These are phyloP conservation scores for Podargus strigoides DNA, from an alignment of 2,797 vertebrate species.

Conservation along the genomic window DNA sequence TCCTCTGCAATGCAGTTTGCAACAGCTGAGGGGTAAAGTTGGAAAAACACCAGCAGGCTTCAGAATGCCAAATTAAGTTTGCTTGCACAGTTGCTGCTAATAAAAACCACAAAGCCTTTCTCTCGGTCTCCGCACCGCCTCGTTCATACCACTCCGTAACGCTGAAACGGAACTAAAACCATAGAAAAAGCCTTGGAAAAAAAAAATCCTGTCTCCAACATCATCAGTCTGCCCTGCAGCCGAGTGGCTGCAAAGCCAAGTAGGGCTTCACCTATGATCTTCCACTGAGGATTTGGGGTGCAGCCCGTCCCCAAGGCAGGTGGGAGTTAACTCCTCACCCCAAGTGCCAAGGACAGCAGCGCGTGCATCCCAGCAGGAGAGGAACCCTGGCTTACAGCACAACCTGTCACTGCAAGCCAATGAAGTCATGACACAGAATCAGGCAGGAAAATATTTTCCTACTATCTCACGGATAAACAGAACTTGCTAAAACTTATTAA, in stretches of 20 bases:
- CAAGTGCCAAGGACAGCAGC: slow-evolving; percentile 41
- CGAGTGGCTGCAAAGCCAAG: neutral
- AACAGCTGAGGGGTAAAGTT: slow-evolving; percentile 60
- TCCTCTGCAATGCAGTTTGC: slow-evolving; percentile 37
- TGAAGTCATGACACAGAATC: slow-evolving; percentile 21
- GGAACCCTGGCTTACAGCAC: neutral
- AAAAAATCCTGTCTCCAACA: neutral
- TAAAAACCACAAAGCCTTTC: slow-evolving; percentile 43
- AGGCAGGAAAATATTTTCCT: slow-evolving; percentile 40
- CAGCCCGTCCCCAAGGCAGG: neutral
- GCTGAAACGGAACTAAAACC: slow-evolving; percentile 4
- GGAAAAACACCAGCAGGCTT: slow-evolving; percentile 20
- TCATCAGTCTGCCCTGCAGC: neutral
- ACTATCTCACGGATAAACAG: neutral
- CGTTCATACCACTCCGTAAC: neutral
- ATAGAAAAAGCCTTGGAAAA: neutral
- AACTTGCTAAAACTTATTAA: neutral
- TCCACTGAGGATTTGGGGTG: neutral
- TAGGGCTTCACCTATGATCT: neutral
- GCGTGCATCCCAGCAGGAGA: slow-evolving; percentile 2
- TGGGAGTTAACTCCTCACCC: neutral
- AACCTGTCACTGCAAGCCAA: slow-evolving; percentile 18
- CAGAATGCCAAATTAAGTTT: slow-evolving; percentile 41
- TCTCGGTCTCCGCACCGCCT: neutral
- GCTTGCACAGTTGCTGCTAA: slow-evolving; percentile 53